A percentile compares a stretch with the other conserved stretches of the same genome.
Evolutionary conservation across 2,113 vertebrate species (phyloP).

Genomic region (Serranochromis macrocephalus): DNA sequence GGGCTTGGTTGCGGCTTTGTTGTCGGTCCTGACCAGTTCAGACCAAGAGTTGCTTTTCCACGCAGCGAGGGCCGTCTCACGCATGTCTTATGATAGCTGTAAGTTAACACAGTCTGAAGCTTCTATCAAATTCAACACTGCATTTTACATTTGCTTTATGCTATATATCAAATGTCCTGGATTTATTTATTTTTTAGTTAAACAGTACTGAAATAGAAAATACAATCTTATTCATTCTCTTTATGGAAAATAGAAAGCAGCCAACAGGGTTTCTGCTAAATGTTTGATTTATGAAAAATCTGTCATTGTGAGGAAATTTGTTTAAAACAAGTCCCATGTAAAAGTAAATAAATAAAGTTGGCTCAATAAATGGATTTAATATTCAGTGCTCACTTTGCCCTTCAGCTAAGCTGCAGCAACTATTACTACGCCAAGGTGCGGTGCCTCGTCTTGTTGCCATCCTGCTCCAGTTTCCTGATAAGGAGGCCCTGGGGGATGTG

Average conservation of each 20-base stretch:
- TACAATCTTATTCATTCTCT: neutral
- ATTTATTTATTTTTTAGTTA: no score
- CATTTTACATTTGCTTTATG: neutral
- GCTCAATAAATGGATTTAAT: neutral
- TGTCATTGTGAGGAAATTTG: neutral
- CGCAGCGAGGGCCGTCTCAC: constrained; percentile 70
- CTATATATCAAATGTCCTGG: neutral
- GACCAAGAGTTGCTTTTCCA: constrained; percentile 78
- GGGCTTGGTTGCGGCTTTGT: constrained; percentile 68
- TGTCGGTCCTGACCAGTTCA: constrained; percentile 73
- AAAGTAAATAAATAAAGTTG: neutral
- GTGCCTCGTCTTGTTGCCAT: constrained; percentile 73
- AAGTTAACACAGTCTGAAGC: constrained; percentile 8
- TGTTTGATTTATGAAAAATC: neutral
- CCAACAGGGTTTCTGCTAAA: neutral
- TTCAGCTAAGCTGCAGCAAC: constrained; percentile 75
- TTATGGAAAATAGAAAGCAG: neutral
- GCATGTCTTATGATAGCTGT: constrained; percentile 77
- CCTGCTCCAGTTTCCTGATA: constrained; percentile 69
- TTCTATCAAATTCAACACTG: neutral
- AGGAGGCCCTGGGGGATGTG: constrained; percentile 69
- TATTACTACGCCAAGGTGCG: constrained; percentile 70
- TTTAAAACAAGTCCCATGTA: neutral
- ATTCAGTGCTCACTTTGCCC: neutral
- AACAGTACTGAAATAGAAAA: neutral